Evolutionary conservation across 2,797 vertebrate species (phyloP), one percentile per base, ranked within the genome.

Genomic region (Acanthurus lineatus): DNA sequence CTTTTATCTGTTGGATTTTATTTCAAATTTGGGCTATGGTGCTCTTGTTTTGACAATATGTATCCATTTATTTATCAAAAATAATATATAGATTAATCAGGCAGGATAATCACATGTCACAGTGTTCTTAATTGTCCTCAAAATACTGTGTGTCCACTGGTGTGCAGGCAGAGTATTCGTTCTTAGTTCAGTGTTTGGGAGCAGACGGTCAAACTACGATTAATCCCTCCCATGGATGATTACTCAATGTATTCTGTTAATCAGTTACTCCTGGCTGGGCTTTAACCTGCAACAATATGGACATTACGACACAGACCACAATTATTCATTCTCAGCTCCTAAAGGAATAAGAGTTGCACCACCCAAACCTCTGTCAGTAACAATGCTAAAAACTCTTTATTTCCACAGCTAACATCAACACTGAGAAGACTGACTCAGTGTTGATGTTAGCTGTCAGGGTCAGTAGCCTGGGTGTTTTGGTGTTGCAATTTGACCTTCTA

Each of bases 301-400:
- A 65, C 42, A 75, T 84, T 78, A 61, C 78, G 75, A 70, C 65
- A 86, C 19, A 58, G 17, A 74, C 81, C 82, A 78, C 76, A 88
- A 49, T 49, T n/a, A 65, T 71, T 84, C 8, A 69, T 42, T 73
- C 19, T 73, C 60, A 61, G 28, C 76, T 69, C 32, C 17, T 28
- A 20, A 51, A 67, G 15, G 44, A 76, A 51, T n/a, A 28, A 69
- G 22, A 57, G 51, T 63, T 25, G 28, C 63, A 78, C 68, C 86
- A 83, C 79, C 74, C 64, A 83, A 68, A 77, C 47, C n/a, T 74
- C 68, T 59, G 14, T 35, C 16, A 65, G n/a, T 7, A 54, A 52
- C 32, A 28, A 57, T 3, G 28, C 6, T 40, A 2, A 49, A 10
- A 71, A 62, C 59, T 19, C 42, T 40, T 64, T 66, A 42, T 52